Evolutionary conservation across 2,113 vertebrate genomes (phyloP).

Genomic region (Corydoras maculifer): DNA sequence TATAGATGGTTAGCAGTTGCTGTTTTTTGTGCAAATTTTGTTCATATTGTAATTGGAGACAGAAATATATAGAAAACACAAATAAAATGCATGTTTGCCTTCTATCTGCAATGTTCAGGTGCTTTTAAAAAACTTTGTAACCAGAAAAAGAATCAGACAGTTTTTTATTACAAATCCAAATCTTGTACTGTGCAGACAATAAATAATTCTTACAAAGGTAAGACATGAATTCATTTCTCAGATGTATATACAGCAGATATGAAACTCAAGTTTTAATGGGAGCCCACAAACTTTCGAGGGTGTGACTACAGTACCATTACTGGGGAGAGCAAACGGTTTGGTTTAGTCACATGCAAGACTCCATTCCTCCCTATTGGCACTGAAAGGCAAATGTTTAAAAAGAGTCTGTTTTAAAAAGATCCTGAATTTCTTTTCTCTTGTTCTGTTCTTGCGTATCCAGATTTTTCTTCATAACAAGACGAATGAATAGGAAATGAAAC

Average conservation of each 20-base stretch:
- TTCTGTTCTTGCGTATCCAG: slow-evolving; percentile 39
- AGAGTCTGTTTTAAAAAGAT: slow-evolving; percentile 32
- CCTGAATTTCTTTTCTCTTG: slow-evolving; percentile 36
- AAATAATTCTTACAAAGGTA: slow-evolving; percentile 88
- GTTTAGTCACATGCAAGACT: slow-evolving; percentile 72
- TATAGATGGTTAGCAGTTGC: no score
- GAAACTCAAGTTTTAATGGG: slow-evolving; percentile 60
- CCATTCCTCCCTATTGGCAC: slow-evolving; percentile 43
- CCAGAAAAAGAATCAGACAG: slow-evolving; percentile 70
- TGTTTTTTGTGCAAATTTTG: no score
- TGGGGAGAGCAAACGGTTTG: slow-evolving; percentile 68
- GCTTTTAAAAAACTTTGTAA: slow-evolving; percentile 39
- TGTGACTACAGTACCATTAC: slow-evolving; percentile 56
- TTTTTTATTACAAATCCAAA: slow-evolving; percentile 73
- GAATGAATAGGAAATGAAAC: slow-evolving; percentile 23
- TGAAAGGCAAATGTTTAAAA: slow-evolving; percentile 51
- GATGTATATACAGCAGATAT: slow-evolving; percentile 61
- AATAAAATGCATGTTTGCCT: no score
- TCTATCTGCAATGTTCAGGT: neutral
- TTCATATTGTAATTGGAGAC: no score
- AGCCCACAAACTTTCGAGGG: slow-evolving; percentile 50
- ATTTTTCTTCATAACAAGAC: slow-evolving; percentile 38
- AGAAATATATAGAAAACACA: no score
- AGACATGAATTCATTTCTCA: slow-evolving; percentile 66
- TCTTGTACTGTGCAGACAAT: slow-evolving; percentile 89